Percentiles rank a stretch among this genome's conserved stretches.
Evolutionary conservation across 2,888 invertebrate species (phyloP).

Genomic region (Biston stratarius): DNA sequence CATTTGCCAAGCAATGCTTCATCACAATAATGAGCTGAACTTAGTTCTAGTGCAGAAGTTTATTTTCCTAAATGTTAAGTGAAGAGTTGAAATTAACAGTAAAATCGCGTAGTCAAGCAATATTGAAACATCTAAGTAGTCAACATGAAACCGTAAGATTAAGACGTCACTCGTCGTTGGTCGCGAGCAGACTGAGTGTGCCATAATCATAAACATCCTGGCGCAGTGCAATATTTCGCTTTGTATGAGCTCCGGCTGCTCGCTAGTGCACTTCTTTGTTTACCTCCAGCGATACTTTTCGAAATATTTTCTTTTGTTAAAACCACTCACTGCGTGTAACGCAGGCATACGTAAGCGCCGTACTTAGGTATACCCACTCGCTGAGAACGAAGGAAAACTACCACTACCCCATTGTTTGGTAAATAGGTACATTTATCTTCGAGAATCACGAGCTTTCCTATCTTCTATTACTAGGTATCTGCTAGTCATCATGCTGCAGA

Average conservation of each 20-base stretch:
- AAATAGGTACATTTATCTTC: slow-evolving; percentile 39
- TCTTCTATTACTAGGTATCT: not conserved
- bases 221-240: slow-evolving; percentile 78
- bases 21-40: no score
- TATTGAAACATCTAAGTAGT: slow-evolving; percentile 63
- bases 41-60: no score
- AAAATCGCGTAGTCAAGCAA: slow-evolving; percentile 44
- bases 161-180: slow-evolving; percentile 58
- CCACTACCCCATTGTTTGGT: slow-evolving; percentile 37
- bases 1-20: no score
- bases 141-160: slow-evolving; percentile 70
- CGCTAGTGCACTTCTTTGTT: slow-evolving; percentile 78
- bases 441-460: slow-evolving; percentile 33
- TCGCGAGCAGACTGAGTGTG: slow-evolving; percentile 68
- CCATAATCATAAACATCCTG: slow-evolving; percentile 83
- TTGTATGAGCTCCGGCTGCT: slow-evolving; percentile 77
- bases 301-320: slow-evolving; percentile 82
- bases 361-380: slow-evolving; percentile 35
- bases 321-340: slow-evolving; percentile 74
- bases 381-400: slow-evolving; percentile 42
- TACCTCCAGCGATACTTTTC: slow-evolving; percentile 80
- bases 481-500: slow-evolving; percentile 14
- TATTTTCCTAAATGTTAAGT: no score
- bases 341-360: slow-evolving; percentile 53
- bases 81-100: slow-evolving; percentile 3